A percentile compares a stretch with the other conserved stretches of the same genome.
Conservation (phyloP, 2,888 invertebrate species). For the Emesis furor region DNA sequence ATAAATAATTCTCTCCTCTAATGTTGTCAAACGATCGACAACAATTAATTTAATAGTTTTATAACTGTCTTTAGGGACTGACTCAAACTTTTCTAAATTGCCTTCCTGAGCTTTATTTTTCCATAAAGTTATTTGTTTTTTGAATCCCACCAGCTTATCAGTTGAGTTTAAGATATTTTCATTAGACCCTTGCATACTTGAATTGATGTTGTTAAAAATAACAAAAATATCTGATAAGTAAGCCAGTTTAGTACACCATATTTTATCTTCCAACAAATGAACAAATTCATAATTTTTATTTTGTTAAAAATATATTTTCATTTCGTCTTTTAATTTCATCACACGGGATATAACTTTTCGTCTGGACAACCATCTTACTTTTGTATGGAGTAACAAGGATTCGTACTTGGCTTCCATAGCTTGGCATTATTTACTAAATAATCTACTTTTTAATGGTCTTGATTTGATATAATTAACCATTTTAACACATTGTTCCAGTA, state of each 20-base stretch:
- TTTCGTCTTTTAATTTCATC: no score
- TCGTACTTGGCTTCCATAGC: slow-evolving; percentile 70
- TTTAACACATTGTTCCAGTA: slow-evolving; percentile 71
- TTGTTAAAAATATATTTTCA: slow-evolving; percentile 69
- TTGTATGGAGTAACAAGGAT: slow-evolving; percentile 67
- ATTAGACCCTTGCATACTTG: slow-evolving; percentile 50
- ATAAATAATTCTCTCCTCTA: no score
- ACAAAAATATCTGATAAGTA: slow-evolving; percentile 45
- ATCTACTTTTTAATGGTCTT: slow-evolving; percentile 71
- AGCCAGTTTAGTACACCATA: slow-evolving; percentile 37
- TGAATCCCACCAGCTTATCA: slow-evolving; percentile 50
- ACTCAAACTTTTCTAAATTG: slow-evolving; percentile 36
- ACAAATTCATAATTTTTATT: slow-evolving; percentile 54
- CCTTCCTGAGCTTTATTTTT: slow-evolving; percentile 47
- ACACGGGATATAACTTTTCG: no score
- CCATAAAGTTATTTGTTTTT: slow-evolving; percentile 51
- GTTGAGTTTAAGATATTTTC: slow-evolving; percentile 55
- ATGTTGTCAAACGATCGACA: background rate
- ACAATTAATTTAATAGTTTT: slow-evolving; percentile 51
- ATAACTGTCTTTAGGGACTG: slow-evolving; percentile 45
- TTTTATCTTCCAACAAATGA: slow-evolving; percentile 49
- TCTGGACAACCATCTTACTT: no score
- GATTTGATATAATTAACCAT: slow-evolving; percentile 75
- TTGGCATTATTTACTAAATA: slow-evolving; percentile 69
- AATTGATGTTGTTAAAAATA: slow-evolving; percentile 51